Percentiles rank a stretch among this genome's conserved stretches.
Conservation (phyloP, 2,113 vertebrate species). For the Muntiacus reevesi region DNA sequence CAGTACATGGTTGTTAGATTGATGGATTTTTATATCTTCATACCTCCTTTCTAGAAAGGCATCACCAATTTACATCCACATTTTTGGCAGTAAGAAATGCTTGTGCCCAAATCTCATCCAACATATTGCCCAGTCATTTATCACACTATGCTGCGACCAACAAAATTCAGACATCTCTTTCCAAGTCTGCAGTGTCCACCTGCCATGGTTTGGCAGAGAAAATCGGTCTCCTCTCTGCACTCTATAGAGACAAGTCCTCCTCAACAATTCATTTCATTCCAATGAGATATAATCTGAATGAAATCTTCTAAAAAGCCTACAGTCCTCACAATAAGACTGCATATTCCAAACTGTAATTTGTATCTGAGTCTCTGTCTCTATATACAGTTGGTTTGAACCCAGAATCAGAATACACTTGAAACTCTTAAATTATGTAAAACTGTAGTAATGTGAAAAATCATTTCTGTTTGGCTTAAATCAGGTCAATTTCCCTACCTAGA, state of each 20-base stretch:
- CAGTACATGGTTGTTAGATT: background rate
- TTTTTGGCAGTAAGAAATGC: background rate
- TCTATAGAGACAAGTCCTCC: background rate
- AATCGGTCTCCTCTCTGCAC: fast-evolving
- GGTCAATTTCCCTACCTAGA: background rate
- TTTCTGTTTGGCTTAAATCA: background rate
- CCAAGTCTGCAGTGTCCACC: background rate
- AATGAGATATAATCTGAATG: background rate
- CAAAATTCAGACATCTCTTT: background rate
- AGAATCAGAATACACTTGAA: background rate
- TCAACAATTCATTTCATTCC: background rate
- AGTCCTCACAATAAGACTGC: background rate
- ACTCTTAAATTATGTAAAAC: background rate
- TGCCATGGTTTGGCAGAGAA: background rate
- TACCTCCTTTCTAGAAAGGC: background rate
- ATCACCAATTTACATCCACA: background rate
- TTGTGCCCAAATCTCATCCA: background rate
- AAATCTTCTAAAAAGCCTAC: background rate
- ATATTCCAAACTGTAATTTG: background rate
- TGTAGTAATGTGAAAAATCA: background rate
- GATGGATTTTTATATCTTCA: background rate
- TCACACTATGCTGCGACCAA: background rate
- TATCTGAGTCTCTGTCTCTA: background rate
- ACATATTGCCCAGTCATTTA: background rate
- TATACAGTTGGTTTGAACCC: background rate